Evolutionary conservation across 2,113 vertebrate genomes (phyloP), one percentile per base, ranked within the genome.

Genomic region (Cyanoramphus novaezelandiae): DNA sequence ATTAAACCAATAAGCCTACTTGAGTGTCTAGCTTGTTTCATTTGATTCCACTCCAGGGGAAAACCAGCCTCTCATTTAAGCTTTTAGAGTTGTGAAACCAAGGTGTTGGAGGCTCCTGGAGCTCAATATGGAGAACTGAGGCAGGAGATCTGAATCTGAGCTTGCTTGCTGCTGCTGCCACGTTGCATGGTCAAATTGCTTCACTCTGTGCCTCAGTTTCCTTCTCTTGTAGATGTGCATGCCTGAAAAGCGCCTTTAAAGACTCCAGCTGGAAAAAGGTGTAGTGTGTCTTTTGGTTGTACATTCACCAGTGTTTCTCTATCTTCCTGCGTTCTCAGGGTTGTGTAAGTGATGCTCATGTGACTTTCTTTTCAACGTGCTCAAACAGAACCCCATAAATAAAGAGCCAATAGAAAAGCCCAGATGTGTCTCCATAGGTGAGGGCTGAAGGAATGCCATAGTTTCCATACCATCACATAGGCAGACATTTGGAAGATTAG

Each of bases 21-120:
- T 95, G 95, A 95, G 89, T 93, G 91, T 91, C 95, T 96, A 95
- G 74, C 86, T 94, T 72, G 86, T 94, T 97, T 94, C 93, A 85
- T 86, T 94, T 95, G 93, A 92, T 93, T 96, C 95, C 88, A 92
- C 88, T 96, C 90, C 93, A 88, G 92, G 90, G 90, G 95, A 94
- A 94, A 88, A 1, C 9, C 52, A 86, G 64, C 69, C 92, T 96
- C 92, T 94, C 93, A 95, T 57, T 96, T 96, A 96, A 92, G 76
- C 77, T 91, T 92, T 95, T 89, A 91, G 70, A 43, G 44, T 90
- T 95, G 69, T 90, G 93, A 96, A 94, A 81, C 41, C 44, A 53
- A 79, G 44, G 60, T 33, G 2, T 74, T 81, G 65, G 90, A 92
- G 39, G 57, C 27, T 95, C 64, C 74, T 75, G 88, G 52, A 86